Evolutionary conservation across 2,113 vertebrate species (phyloP), one percentile per base, ranked within the genome.

Genomic region (Psittacula cyanocephala): DNA sequence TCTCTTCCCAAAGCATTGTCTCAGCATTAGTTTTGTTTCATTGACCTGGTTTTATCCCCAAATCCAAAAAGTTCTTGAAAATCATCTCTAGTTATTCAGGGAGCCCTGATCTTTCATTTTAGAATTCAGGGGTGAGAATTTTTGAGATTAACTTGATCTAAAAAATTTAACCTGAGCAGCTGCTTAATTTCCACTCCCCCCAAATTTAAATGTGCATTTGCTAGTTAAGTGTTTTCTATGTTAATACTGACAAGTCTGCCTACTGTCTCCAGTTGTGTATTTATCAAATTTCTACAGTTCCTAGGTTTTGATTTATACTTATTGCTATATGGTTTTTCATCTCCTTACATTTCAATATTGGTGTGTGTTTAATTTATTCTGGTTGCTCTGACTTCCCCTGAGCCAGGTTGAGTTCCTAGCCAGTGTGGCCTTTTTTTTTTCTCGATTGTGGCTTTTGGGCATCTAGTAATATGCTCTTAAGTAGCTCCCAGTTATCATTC

Each of bases 401-500:
- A 84, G 52, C 19, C 70, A 91, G 78, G 86, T 24, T 89, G 78
- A 79, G 53, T 79, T 89, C 63, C 53, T 49, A 92, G 79, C 44
- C 37, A 65, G 5, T 41, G 47, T 53, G 49, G 27, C n/a, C 44
- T 78, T 87, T 88, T 79, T 79, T 37, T 80, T 65, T 79, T 52
- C 35, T 71, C 71, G 37, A 69, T 69, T 92, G 74, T 80, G 87
- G 67, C 49, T 88, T 91, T 93, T 76, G 81, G 67, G 49, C 78
- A 91, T 80, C 78, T 57, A 71, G 44, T 84, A 86, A 78, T 84
- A 68, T 1, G 1, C 79, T 91, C 74, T 92, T 72, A 87, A 91
- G 81, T 65, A 91, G 44, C 59, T 92, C 70, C 49, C 19, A 69
- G 70, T 92, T 92, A 91, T 89, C 70, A 65, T 46, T 95, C 78